Evolutionary conservation across 2,113 vertebrate genomes (phyloP), one percentile per base, ranked within the genome.

Genomic region (Fulica atra): DNA sequence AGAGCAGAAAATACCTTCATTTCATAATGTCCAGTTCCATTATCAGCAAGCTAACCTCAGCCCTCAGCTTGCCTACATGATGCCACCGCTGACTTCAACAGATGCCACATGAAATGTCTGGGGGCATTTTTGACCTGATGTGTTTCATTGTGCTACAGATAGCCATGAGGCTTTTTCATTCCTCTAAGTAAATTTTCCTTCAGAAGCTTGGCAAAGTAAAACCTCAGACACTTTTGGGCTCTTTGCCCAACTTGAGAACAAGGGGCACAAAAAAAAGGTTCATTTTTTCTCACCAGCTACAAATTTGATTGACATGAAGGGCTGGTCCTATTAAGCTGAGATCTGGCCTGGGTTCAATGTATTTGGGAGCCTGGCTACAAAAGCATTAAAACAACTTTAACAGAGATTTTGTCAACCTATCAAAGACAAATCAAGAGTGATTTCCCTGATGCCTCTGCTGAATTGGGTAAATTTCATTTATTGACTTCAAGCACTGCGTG

Each of bases 331-430:
- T 87, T 96, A 93, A 96, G 89, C 82, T 88, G 94, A 91, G 79
- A 96, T 92, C 91, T 97, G 93, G 95, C 94, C 69, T 54, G 50
- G 94, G 92, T 91, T 97, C 95, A 97, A 12, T 60, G 74, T 86
- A 91, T 94, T 97, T 96, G 96, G 92, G 96, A 96, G 78, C 56
- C 89, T 96, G 78, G 77, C 91, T 96, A 96, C 95, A 91, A 96
- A 97, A 80, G 46, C 93, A 96, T 97, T 97, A 89, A 96, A 97
- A 92, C 50, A 91, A 96, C 63, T 86, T 90, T 70, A 90, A 95
- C 91, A 90, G 96, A 96, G 97, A 96, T 96, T 97, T 89, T 97
- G 95, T 97, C 95, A 97, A 88, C 86, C 93, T 94, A 96, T 96
- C 93, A 96, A 96, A 97, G 95, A 92, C 94, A 94, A 96, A 96